Conservation (phyloP, 2,113 vertebrate species). For the Cynopterus brachyotis region DNA sequence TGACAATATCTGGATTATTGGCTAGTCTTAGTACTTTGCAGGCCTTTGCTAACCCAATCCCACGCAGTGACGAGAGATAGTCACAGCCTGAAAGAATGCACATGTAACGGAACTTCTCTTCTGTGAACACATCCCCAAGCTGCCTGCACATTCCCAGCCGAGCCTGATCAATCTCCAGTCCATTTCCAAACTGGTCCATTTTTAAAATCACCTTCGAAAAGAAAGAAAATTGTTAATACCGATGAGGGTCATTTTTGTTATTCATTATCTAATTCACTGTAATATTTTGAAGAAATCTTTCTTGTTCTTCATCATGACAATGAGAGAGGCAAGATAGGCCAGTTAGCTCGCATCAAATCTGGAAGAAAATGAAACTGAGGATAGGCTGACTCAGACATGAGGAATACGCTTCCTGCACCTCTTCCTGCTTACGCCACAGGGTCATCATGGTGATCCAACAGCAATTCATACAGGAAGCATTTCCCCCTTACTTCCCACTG, state of each 20-base stretch:
- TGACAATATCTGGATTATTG: constrained; percentile 95
- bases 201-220: constrained; percentile 93
- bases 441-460: not conserved
- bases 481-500: not conserved
- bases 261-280: not conserved
- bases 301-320: not conserved
- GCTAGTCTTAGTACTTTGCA: constrained; percentile 93
- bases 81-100: constrained; percentile 99
- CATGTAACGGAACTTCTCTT: constrained; percentile 98
- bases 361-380: not conserved
- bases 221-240: not conserved
- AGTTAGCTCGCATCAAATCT: not conserved
- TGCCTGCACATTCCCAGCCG: constrained; percentile 93
- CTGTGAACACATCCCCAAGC: constrained; percentile 94
- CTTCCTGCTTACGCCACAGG: not conserved
- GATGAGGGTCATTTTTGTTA: not conserved
- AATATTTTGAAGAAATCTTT: not conserved
- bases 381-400: not conserved
- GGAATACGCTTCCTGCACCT: not conserved
- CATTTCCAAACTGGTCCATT: constrained; percentile 97
- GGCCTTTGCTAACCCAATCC: constrained; percentile 96
- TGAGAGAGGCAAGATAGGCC: not conserved
- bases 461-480: not conserved
- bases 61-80: constrained; percentile 95
- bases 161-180: constrained; percentile 92